Evolutionary conservation across 2,888 invertebrate genomes (phyloP), one percentile per base, ranked within the genome.

Genomic region (Machimus rusticus): DNA sequence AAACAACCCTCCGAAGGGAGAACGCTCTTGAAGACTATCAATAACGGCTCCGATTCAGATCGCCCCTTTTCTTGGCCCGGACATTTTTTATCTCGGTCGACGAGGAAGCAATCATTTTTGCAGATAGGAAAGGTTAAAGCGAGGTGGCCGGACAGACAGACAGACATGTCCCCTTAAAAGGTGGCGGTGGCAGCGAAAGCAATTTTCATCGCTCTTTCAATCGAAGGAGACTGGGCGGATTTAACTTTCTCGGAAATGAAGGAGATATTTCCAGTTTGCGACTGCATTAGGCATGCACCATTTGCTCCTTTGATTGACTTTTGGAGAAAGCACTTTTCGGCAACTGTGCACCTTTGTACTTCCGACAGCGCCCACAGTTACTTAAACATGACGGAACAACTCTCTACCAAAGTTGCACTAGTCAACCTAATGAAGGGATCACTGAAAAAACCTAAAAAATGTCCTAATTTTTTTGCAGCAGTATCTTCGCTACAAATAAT

Each of bases 21-120:
- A 66, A 23, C 23, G 23, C 66, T 66, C 12, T 34, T 16, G 31
- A 79, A 79, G 79, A 55, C 79, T 79, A 79, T 79, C 51, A 79
- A 46, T 55, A 79, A 79, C 79, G 79, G 28, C 23, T 37, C 31
- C 31, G 23, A 28, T 51, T 66, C 4, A 23, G 66, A 66, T 66
- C 66, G 66, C 66, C 23, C 79, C 79, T 51, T 51, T 79, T 51
- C 79, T 79, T 51, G 5, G 79, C 31, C 79, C 55, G 51, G 51
- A 51, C 79, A 55, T 79, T 79, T 66, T 79, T 78, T 78, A 78
- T 79, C 79, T 46, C 19, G 31, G 28, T 31, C 28, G 51, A 39
- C 34, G 31, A 79, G 79, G 51, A 79, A 51, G 79, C 79, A 79
- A 79, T 79, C 79, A 79, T 79, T 79, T 79, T 28, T 79, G 55